These are phyloP conservation scores for Melolontha melolontha DNA, from an alignment of 2,888 invertebrate species.

Conservation along the genomic window DNA sequence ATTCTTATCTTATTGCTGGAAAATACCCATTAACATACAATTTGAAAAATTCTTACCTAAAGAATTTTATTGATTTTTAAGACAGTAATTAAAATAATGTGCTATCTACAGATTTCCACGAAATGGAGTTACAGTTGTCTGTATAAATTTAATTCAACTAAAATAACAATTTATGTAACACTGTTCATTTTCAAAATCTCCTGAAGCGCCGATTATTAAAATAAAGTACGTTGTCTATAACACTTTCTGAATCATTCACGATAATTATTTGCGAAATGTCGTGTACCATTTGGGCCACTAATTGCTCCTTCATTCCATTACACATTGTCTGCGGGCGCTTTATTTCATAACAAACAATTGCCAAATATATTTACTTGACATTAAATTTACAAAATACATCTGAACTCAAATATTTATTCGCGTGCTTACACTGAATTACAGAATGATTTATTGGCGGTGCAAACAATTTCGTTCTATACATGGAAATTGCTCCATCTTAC, in stretches of 20 bases:
- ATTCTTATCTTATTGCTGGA: too few species aligned
- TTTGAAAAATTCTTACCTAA: too few species aligned
- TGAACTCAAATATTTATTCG: slow-evolving; percentile 28
- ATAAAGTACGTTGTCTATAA: too few species aligned
- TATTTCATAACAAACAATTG: slow-evolving; percentile 33
- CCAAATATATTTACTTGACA: neutral
- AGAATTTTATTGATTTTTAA: too few species aligned
- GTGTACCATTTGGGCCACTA: neutral
- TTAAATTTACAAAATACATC: slow-evolving; percentile 32
- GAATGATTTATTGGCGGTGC: slow-evolving; percentile 25
- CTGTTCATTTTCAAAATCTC: too few species aligned
- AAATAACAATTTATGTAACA: too few species aligned
- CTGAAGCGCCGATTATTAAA: too few species aligned
- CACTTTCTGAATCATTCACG: neutral
- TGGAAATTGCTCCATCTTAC: neutral
- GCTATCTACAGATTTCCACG: too few species aligned
- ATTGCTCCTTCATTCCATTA: slow-evolving; percentile 13
- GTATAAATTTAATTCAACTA: too few species aligned
- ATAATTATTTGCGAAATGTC: neutral
- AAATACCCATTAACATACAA: too few species aligned
- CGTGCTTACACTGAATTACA: slow-evolving; percentile 17
- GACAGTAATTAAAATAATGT: too few species aligned
- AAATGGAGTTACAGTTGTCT: too few species aligned
- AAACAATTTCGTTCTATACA: slow-evolving; percentile 19
- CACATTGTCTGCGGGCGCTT: slow-evolving; percentile 2